Percentiles rank a stretch among this genome's conserved stretches.
phyloP scores from a whole-genome alignment of 2,797 vertebrate genomes.

The Strix occidentalis region DNA sequence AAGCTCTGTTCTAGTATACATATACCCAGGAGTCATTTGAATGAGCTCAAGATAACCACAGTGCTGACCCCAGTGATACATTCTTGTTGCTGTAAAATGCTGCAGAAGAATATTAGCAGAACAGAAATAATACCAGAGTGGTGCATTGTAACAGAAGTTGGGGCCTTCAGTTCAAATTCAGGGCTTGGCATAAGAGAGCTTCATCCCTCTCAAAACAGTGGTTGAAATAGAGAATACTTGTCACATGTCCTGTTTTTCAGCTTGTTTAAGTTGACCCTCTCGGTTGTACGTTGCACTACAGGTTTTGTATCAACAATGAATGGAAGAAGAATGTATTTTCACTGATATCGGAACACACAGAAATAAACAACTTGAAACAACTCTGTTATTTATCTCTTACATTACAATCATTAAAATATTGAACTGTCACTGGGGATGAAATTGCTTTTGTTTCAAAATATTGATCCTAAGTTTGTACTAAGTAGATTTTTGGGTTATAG shows the following conservation, averaged over 20 bases:
- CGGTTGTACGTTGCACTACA: background rate
- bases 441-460: slow-evolving; percentile 68
- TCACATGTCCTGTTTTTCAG: slow-evolving; percentile 9
- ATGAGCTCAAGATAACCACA: background rate
- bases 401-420: slow-evolving; percentile 67
- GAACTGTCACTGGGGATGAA: slow-evolving; percentile 52
- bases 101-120: slow-evolving; percentile 15
- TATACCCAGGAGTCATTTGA: slow-evolving; percentile 16
- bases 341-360: slow-evolving; percentile 44
- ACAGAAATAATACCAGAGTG: background rate
- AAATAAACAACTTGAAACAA: slow-evolving; percentile 57
- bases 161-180: slow-evolving; percentile 49
- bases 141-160: background rate
- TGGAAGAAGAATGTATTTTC: slow-evolving; percentile 6
- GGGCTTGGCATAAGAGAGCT: slow-evolving; percentile 9
- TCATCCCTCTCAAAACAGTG: slow-evolving; percentile 30
- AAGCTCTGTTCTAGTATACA: background rate
- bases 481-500: slow-evolving; percentile 59
- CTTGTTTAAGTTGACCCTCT: background rate
- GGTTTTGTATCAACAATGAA: slow-evolving; percentile 36
- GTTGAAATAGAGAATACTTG: slow-evolving; percentile 36
- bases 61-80: background rate
- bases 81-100: background rate
- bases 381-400: slow-evolving; percentile 64
- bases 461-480: slow-evolving; percentile 64